Conservation (phyloP, 2,797 vertebrate genomes). For the Poeciliopsis gracilis region DNA sequence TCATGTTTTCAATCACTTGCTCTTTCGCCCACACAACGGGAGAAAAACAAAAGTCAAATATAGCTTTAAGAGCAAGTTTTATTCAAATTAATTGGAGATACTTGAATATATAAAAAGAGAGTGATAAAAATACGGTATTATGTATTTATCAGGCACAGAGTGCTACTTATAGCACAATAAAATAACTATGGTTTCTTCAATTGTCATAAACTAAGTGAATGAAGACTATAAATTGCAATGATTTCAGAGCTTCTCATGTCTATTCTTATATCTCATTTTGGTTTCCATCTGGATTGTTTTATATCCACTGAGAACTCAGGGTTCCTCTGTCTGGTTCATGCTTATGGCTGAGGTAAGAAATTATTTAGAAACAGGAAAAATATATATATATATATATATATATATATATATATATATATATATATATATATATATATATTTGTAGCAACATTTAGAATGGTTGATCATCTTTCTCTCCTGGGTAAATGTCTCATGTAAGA, state of each 20-base stretch:
- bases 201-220: slow-evolving; percentile 48
- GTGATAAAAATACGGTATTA: background rate
- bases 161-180: no score
- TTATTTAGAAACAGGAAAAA: slow-evolving; percentile 29
- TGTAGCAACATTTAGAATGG: slow-evolving; percentile 25
- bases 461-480: slow-evolving; percentile 15
- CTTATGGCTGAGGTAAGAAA: slow-evolving; percentile 37
- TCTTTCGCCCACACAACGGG: background rate
- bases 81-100: background rate
- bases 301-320: slow-evolving; percentile 50
- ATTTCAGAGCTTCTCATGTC: slow-evolving; percentile 49
- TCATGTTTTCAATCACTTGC: background rate
- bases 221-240: slow-evolving; percentile 43
- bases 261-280: slow-evolving; percentile 49
- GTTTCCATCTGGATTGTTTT: slow-evolving; percentile 57
- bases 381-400: background rate
- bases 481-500: slow-evolving; percentile 37
- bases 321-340: slow-evolving; percentile 26
- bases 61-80: background rate
- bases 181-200: no score
- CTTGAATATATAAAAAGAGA: background rate
- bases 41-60: background rate
- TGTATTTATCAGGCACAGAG: no score
- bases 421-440: background rate
- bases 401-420: background rate